Percentiles rank a stretch among this genome's conserved stretches.
phyloP scores from a whole-genome alignment of 2,113 vertebrate genomes.

The Phasianus colchicus region DNA sequence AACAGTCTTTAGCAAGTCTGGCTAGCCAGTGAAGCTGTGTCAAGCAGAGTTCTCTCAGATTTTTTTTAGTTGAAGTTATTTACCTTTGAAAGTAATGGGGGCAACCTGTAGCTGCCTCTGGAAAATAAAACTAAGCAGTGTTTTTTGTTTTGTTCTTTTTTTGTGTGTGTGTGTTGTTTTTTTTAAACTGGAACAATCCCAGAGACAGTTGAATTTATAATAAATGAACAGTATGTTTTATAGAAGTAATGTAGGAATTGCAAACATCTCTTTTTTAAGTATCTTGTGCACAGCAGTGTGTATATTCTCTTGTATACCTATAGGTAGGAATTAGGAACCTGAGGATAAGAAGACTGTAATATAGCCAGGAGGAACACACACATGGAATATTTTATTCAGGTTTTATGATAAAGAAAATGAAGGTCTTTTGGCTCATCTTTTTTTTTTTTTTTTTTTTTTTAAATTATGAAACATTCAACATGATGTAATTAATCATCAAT shows the following conservation, averaged over 20 bases:
- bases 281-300: background rate
- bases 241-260: background rate
- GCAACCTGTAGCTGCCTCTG: background rate
- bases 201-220: background rate
- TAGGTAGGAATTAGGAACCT: background rate
- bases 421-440: background rate
- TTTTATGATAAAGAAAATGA: background rate
- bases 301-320: background rate
- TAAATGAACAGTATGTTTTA: background rate
- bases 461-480: background rate
- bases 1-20: slow-evolving; percentile 4
- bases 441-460: background rate
- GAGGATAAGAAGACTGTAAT: background rate
- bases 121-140: background rate
- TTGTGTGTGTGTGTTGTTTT: background rate
- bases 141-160: too few relatives aligned
- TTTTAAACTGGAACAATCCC: background rate
- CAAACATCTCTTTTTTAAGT: background rate
- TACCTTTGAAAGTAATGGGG: background rate
- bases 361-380: background rate
- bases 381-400: background rate
- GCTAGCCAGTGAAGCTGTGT: background rate
- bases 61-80: slow-evolving; percentile 7
- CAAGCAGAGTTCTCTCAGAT: background rate
- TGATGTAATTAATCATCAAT: slow-evolving; percentile 8